A percentile compares a stretch with the other conserved stretches of the same genome.
These are phyloP conservation scores for human DNA, from an alignment of 2,113 vertebrate genomes.

Conservation along the genomic window GRCh38 chr2:149596001-149596500, in stretches of 20 bases:
- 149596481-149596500: too few relatives aligned
- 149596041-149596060: neutral
- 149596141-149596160: neutral
- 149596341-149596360: neutral
- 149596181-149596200: neutral
- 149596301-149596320: neutral
- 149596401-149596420: neutral
- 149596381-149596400: neutral
- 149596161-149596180: neutral
- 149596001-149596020: neutral
- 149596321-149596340: neutral
- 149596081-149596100: neutral
- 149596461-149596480: too few relatives aligned
- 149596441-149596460: too few relatives aligned
- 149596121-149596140: neutral
- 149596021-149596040: neutral
- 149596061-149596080: neutral
- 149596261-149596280: constrained; percentile 7
- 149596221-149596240: neutral
- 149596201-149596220: neutral
- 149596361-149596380: neutral
- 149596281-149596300: neutral
- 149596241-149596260: neutral
- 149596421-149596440: neutral
- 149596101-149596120: neutral